Conservation (phyloP, 1,140 invertebrate genomes). For the Muscidifurax raptorellus region DNA sequence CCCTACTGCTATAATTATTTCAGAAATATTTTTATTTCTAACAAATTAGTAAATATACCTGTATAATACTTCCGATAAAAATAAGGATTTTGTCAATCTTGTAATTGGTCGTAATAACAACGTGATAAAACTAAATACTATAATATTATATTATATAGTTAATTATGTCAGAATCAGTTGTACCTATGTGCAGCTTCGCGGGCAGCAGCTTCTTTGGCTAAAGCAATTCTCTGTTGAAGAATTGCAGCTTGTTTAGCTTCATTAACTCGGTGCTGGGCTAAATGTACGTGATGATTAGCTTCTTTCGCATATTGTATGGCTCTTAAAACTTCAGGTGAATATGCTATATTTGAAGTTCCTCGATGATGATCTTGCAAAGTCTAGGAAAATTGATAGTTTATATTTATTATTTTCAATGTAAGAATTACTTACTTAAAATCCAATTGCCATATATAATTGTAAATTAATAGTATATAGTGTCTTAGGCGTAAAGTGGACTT, state of each 20-base stretch:
- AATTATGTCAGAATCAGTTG: too few species aligned
- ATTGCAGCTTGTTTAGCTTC: conserved; percentile 69
- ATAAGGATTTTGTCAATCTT: too few species aligned
- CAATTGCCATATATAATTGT: too few species aligned
- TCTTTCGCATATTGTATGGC: conserved; percentile 72
- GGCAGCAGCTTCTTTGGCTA: conserved; percentile 69
- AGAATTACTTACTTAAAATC: not conserved
- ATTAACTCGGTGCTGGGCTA: conserved; percentile 69
- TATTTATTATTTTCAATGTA: not conserved
- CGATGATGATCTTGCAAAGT: conserved; percentile 62
- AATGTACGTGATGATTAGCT: conserved; percentile 70
- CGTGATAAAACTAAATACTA: too few species aligned
- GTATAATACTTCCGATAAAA: too few species aligned
- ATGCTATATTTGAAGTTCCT: conserved; percentile 69
- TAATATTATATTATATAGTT: too few species aligned
- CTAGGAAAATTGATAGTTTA: conserved; percentile 54
- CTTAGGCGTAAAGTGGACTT: too few species aligned
- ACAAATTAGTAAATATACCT: too few species aligned
- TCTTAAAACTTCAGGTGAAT: conserved; percentile 67
- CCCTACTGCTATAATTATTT: too few species aligned
- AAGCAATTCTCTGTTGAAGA: conserved; percentile 70
- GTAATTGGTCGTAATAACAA: too few species aligned
- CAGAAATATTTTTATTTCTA: too few species aligned
- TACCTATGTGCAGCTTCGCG: conserved; percentile 69
- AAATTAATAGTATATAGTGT: too few species aligned